phyloP scores from a whole-genome alignment of 2,113 vertebrate species.

The Uria lomvia region DNA sequence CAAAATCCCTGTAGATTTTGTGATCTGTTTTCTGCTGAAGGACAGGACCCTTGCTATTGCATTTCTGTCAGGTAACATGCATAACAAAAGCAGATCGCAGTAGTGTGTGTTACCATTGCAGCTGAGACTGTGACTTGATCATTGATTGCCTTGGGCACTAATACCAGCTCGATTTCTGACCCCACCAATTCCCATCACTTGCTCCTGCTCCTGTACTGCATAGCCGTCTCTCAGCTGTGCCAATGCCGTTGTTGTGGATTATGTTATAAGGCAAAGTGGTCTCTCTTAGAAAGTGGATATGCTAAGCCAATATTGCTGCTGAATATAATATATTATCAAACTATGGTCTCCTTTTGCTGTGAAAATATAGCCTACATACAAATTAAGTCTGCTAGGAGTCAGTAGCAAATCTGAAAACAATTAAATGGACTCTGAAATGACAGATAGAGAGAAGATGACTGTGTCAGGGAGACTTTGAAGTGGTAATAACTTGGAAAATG shows the following conservation, averaged over 20 bases:
- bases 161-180: neutral
- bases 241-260: neutral
- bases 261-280: neutral
- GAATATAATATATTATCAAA: neutral
- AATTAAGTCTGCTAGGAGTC: neutral
- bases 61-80: neutral
- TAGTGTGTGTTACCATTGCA: neutral
- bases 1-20: neutral
- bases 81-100: neutral
- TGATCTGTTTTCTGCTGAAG: neutral
- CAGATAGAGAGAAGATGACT: neutral
- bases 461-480: neutral
- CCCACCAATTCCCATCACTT: neutral
- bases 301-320: neutral
- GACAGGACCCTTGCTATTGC: neutral
- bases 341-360: neutral
- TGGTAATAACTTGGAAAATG: neutral
- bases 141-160: neutral
- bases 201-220: neutral
- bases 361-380: neutral
- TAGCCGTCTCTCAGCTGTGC: neutral
- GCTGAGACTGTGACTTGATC: neutral
- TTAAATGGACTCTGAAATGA: neutral
- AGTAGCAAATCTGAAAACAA: neutral
- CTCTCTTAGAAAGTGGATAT: neutral